These are phyloP conservation scores for Callyntrura guangdongensis DNA, from an alignment of 2,888 invertebrate species.

Conservation along the genomic window DNA sequence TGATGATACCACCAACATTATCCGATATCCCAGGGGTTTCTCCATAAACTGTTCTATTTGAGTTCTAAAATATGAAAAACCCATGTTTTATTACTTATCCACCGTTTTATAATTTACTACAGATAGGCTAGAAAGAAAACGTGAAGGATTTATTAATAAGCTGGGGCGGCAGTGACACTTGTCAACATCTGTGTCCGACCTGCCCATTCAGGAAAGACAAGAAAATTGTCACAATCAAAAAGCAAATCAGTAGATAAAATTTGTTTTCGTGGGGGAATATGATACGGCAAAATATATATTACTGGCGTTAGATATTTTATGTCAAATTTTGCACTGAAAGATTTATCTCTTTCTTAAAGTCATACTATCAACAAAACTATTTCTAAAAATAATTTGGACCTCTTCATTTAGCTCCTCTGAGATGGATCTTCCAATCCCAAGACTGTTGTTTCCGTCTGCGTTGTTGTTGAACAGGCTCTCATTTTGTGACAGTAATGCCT, in stretches of 20 bases:
- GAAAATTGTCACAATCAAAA: too few relatives aligned
- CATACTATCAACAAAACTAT: background rate
- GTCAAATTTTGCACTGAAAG: background rate
- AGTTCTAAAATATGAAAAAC: conserved; percentile 42
- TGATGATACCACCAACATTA: background rate
- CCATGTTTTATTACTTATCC: background rate
- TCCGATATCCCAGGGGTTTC: background rate
- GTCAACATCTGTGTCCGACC: conserved; percentile 29
- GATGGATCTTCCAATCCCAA: background rate
- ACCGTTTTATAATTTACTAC: background rate
- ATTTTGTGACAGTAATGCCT: conserved; percentile 48
- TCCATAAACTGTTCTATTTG: background rate
- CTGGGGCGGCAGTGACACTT: background rate
- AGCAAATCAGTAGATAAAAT: background rate
- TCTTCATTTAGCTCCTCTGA: background rate
- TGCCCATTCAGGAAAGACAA: too few relatives aligned
- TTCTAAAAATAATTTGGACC: conserved; percentile 4
- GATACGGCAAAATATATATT: conserved; percentile 11
- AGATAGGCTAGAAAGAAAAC: background rate
- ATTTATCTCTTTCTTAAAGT: background rate
- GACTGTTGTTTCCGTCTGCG: background rate
- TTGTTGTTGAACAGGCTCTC: background rate
- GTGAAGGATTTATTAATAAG: conserved; percentile 1
- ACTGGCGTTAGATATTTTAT: background rate
- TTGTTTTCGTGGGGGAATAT: background rate